These are phyloP conservation scores for Arvicanthis niloticus DNA, from an alignment of 2,113 vertebrate species.

Conservation along the genomic window DNA sequence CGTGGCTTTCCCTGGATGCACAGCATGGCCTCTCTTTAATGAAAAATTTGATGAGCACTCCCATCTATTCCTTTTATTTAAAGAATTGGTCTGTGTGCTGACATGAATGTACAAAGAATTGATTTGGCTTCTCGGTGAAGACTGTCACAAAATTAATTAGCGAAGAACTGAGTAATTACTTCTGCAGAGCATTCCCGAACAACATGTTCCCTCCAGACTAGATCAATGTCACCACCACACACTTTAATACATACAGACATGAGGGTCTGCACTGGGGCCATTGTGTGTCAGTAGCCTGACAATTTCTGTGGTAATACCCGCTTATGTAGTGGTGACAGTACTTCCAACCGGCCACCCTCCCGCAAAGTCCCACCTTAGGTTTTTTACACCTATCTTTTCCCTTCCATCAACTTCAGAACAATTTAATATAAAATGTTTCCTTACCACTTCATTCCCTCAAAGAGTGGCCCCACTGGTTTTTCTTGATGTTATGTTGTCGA, in stretches of 20 bases:
- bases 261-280: background rate
- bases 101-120: background rate
- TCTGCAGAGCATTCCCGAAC: background rate
- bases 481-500: background rate
- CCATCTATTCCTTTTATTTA: background rate
- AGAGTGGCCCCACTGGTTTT: background rate
- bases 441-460: background rate
- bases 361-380: background rate
- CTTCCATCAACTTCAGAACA: background rate
- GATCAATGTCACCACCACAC: background rate
- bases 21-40: background rate
- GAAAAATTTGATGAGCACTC: background rate
- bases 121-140: background rate
- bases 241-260: background rate
- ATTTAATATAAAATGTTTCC: background rate
- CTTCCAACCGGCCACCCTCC: background rate
- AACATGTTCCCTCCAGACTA: background rate
- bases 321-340: background rate
- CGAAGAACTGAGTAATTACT: background rate
- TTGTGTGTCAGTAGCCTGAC: background rate
- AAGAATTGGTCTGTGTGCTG: background rate
- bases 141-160: slow-evolving; percentile 3
- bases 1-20: background rate
- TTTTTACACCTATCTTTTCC: background rate
- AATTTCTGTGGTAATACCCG: background rate